These are phyloP conservation scores for Maconellicoccus hirsutus DNA, from an alignment of 1,140 invertebrate species.

Conservation along the genomic window DNA sequence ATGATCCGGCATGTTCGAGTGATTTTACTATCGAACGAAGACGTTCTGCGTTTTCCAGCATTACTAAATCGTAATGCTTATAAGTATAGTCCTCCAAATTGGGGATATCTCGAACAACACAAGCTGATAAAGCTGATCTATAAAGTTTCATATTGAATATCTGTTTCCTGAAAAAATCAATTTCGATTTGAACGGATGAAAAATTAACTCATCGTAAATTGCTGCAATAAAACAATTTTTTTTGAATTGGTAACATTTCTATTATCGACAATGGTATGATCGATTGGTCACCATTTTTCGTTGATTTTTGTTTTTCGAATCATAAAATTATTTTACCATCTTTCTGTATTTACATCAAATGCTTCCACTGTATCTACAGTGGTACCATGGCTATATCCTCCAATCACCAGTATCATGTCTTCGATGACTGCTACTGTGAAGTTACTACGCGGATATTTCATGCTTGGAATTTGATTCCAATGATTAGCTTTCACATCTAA, in stretches of 20 bases:
- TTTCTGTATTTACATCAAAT: constrained; percentile 70
- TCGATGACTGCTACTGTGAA: constrained; percentile 56
- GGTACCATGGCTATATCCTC: constrained; percentile 49
- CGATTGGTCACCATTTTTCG: too few relatives aligned
- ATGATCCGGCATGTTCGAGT: background rate
- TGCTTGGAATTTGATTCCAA: constrained; percentile 50
- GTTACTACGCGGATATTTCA: constrained; percentile 55
- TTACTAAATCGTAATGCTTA: background rate
- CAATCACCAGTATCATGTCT: constrained; percentile 55
- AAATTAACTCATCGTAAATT: too few relatives aligned
- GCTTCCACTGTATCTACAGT: constrained; percentile 82
- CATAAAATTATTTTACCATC: constrained; percentile 47
- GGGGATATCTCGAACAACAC: constrained; percentile 65
- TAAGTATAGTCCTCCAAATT: constrained; percentile 43
- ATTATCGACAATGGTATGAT: too few relatives aligned
- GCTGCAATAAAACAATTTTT: too few relatives aligned
- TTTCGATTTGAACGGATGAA: too few relatives aligned
- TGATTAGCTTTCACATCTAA: constrained; percentile 45
- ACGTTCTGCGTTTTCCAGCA: background rate
- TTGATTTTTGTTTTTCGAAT: background rate
- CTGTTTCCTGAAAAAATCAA: background rate
- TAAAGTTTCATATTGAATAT: constrained; percentile 63
- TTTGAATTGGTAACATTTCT: too few relatives aligned
- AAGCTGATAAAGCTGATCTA: constrained; percentile 73
- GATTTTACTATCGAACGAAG: background rate